Evolutionary conservation across 2,113 vertebrate genomes (phyloP).

Genomic region (Tetraodon nigroviridis): DNA sequence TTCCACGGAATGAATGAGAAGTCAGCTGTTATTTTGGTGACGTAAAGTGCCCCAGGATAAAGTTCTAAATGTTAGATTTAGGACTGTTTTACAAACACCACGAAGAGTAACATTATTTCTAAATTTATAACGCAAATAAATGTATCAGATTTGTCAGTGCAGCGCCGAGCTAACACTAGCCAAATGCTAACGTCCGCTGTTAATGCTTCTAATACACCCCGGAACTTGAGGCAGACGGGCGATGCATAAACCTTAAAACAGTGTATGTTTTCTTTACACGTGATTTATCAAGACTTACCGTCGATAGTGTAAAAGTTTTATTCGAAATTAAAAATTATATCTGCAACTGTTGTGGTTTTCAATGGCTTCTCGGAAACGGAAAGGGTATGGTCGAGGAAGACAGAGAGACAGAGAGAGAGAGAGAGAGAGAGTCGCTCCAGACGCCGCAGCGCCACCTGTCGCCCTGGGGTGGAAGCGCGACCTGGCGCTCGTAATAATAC

Average conservation of each 20-base stretch:
- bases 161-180: conserved; percentile 39
- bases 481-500: no score
- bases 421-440: accelerated
- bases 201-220: neutral
- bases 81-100: no score
- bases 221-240: neutral
- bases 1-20: neutral
- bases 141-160: conserved; percentile 1
- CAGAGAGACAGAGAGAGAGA: neutral
- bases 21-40: neutral
- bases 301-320: conserved; percentile 8
- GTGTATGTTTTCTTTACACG: neutral
- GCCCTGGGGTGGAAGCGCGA: conserved; percentile 14
- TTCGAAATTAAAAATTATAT: conserved; percentile 14
- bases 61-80: no score
- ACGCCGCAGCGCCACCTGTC: conserved; percentile 31
- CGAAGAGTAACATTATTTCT: no score
- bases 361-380: conserved; percentile 61
- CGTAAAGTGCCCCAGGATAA: no score
- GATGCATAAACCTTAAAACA: neutral
- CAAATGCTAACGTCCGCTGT: conserved; percentile 30
- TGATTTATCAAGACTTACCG: conserved; percentile 37
- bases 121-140: neutral
- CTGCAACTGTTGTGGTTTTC: conserved; percentile 64
- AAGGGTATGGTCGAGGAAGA: neutral